Evolutionary conservation across 2,888 invertebrate genomes (phyloP).

Genomic region (Ectropis crepuscularia): DNA sequence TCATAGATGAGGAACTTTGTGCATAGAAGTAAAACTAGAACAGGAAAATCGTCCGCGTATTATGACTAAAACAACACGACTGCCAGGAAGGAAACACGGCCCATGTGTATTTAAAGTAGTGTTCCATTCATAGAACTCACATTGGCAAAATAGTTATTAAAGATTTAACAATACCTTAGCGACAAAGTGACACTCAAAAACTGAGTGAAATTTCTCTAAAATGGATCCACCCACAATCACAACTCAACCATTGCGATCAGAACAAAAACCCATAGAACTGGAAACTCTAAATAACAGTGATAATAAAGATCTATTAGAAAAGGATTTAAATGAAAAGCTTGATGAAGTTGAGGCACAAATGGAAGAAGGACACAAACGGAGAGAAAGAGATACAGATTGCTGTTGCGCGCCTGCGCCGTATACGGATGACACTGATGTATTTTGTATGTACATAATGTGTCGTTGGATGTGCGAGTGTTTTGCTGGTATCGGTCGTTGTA

Average conservation of each 20-base stretch:
- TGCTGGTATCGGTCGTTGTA: slow-evolving; percentile 42
- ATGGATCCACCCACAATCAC: slow-evolving; percentile 11
- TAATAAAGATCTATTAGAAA: slow-evolving; percentile 1
- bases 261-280: slow-evolving; percentile 2
- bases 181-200: not conserved
- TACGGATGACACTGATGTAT: slow-evolving; percentile 38
- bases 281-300: not conserved
- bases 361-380: slow-evolving; percentile 17
- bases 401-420: slow-evolving; percentile 43
- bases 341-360: slow-evolving; percentile 21
- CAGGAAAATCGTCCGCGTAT: too few species aligned
- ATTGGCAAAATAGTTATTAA: not conserved
- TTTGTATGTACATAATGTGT: slow-evolving; percentile 41
- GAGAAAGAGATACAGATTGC: slow-evolving; percentile 33
- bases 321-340: not conserved
- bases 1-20: too few species aligned
- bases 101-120: too few species aligned
- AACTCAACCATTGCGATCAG: slow-evolving; percentile 3
- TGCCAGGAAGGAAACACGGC: too few species aligned
- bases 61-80: too few species aligned
- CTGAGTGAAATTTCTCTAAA: not conserved
- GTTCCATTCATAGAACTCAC: not conserved
- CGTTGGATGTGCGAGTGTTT: slow-evolving; percentile 45
- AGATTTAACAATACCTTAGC: too few species aligned
- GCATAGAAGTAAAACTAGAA: too few species aligned